Evolutionary conservation across 64 coral and sea anemone species (phyloP), one percentile per base, ranked within the genome.

Genomic region (Montipora sp.): DNA sequence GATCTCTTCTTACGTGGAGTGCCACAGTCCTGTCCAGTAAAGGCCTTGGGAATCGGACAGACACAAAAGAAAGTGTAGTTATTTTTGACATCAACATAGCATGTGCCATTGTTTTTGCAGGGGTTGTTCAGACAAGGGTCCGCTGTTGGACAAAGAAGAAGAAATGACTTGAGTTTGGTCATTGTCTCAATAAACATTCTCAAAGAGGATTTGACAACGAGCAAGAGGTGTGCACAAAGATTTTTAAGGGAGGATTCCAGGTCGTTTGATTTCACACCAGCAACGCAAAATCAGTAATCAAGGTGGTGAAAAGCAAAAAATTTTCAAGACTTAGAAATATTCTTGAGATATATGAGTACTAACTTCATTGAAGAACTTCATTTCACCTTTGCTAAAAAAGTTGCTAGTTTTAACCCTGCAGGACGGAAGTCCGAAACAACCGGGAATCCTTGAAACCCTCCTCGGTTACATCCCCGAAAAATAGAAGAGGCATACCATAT

Each of bases 31-130:
- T 10, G 7, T 84, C 82, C 82, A 10, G 6, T 22, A 63, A 70
- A 84, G 18, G 36, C 45, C 49, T 84, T 84, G 8, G 82, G 82
- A 84, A 84, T 84, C 6, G 82, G 82, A 71, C 82, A 84, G 43
- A 84, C 82, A 66, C 82, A 84, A 43, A 84, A 84, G 46, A 84
- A 84, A 2, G 27, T 23, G 61, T 71, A 70, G 63, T 84, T 48
- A 5, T 50, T 67, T 8, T 7, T 46, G 8, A 47, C 60, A 21
- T 70, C 60, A 2, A 71, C 82, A 21, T 51, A 71, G 47, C 82
- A 84, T 49, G 44, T 20, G 1, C 82, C 82, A n/a, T 71, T 67
- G 59, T 84, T 84, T 36, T 47, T 9, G 21, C 82, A 84, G 0
- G 82, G 82, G n/a, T 84, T 84, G 19, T 84, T 47, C 8, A 48